Conservation (phyloP, 2,797 vertebrate species). For the Chlorospingus semifuscus region DNA sequence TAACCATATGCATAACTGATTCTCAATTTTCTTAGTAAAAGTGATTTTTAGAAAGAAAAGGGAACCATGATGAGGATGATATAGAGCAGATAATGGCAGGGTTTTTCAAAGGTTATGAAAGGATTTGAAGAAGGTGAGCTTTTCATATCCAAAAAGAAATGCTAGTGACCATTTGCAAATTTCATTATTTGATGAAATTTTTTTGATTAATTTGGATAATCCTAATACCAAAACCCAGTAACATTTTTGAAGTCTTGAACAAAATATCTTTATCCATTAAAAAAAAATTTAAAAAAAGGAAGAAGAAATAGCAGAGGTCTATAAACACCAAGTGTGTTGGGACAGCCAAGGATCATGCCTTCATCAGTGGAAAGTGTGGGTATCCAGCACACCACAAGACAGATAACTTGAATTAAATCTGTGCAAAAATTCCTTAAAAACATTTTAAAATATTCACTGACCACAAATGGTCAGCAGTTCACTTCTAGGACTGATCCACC, state of each 20-base stretch:
- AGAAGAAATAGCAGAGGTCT: not conserved
- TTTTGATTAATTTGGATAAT: not conserved
- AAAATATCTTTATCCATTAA: not conserved
- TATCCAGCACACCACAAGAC: not conserved
- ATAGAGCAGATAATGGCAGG: not conserved
- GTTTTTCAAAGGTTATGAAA: not conserved
- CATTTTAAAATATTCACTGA: not conserved
- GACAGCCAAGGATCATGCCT: not conserved
- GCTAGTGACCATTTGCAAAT: not conserved
- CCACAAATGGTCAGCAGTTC: not conserved
- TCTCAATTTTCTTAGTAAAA: not conserved
- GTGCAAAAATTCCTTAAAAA: not conserved
- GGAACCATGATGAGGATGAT: accelerated
- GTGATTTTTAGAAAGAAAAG: not conserved
- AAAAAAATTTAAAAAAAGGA: not conserved
- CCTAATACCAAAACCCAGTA: not conserved
- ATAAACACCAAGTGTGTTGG: not conserved
- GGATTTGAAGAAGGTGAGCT: not conserved
- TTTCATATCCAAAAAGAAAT: not conserved
- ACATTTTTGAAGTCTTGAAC: not conserved
- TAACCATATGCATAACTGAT: not conserved
- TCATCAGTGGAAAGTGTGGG: not conserved
- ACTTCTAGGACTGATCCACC: not conserved
- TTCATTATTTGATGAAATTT: not conserved
- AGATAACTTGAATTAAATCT: not conserved